Conservation (phyloP, 2,888 invertebrate species). For the Lottia scabra region DNA sequence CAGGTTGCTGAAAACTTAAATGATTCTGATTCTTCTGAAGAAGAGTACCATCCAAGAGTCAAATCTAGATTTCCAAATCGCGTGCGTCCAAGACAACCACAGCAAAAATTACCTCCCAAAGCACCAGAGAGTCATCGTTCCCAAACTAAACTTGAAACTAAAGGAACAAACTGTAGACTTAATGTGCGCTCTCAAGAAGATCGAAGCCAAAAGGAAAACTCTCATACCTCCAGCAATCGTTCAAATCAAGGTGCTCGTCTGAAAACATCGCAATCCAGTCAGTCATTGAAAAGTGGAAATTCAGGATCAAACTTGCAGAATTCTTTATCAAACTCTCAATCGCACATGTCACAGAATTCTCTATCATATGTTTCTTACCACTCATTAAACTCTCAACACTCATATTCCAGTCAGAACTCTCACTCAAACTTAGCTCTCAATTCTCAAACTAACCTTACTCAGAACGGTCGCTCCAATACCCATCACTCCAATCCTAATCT, state of each 20-base stretch:
- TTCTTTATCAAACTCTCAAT: background rate
- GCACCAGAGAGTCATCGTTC: slow-evolving; percentile 21
- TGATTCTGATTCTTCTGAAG: slow-evolving; percentile 84
- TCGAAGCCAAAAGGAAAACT: background rate
- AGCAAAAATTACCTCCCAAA: slow-evolving; percentile 19
- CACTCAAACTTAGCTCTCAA: background rate
- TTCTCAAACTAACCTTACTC: background rate
- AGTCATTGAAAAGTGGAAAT: background rate
- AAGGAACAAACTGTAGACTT: slow-evolving; percentile 14
- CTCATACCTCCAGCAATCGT: slow-evolving; percentile 3
- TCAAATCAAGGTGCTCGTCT: background rate
- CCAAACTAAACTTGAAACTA: slow-evolving; percentile 12
- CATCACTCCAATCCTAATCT: background rate
- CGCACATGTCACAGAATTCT: background rate
- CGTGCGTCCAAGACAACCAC: slow-evolving; percentile 41
- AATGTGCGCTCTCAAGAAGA: slow-evolving; percentile 6
- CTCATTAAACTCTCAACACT: background rate
- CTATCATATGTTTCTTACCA: background rate
- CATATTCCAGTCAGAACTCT: background rate
- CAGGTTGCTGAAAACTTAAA: slow-evolving; percentile 75
- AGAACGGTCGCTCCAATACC: background rate
- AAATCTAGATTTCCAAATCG: slow-evolving; percentile 67
- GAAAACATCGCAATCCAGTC: background rate
- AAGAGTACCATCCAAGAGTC: slow-evolving; percentile 69
- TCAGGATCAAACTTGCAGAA: background rate